Evolutionary conservation across 2,797 vertebrate genomes (phyloP).

Genomic region (Acipenser ruthenus): DNA sequence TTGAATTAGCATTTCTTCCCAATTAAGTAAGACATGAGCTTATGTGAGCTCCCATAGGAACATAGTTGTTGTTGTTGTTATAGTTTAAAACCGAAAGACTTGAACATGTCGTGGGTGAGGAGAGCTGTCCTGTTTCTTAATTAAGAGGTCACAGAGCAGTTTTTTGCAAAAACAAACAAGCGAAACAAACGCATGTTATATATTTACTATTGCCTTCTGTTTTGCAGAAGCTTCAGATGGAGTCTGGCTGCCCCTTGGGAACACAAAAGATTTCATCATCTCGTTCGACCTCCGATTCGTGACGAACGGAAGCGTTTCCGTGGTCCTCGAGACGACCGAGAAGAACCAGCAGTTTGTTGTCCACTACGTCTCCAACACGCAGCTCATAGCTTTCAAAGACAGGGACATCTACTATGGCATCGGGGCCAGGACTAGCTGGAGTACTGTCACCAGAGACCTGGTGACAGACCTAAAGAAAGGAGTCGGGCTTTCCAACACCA

Average conservation of each 20-base stretch:
- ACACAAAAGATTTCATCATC: slow-evolving; percentile 87
- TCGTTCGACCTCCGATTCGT: slow-evolving; percentile 84
- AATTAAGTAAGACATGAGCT: slow-evolving; percentile 47
- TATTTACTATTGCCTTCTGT: not conserved
- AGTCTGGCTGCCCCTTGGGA: slow-evolving; percentile 76
- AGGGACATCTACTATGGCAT: slow-evolving; percentile 83
- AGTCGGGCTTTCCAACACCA: slow-evolving; percentile 91
- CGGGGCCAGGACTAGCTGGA: slow-evolving; percentile 75
- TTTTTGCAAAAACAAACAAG: not conserved
- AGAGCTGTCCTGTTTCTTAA: too few species aligned
- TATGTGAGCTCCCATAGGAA: slow-evolving; percentile 32
- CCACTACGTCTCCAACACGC: slow-evolving; percentile 78
- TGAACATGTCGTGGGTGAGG: not conserved
- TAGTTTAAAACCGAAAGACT: slow-evolving; percentile 19
- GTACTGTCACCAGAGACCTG: slow-evolving; percentile 85
- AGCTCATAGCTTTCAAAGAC: slow-evolving; percentile 81
- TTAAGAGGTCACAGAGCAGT: too few species aligned
- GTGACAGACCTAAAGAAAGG: slow-evolving; percentile 92
- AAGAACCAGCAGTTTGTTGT: slow-evolving; percentile 79
- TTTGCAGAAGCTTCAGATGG: slow-evolving; percentile 78
- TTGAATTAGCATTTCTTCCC: slow-evolving; percentile 22
- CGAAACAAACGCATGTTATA: not conserved
- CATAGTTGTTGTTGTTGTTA: too few species aligned
- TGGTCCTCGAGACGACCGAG: slow-evolving; percentile 88
- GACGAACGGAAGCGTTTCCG: slow-evolving; percentile 83